A percentile compares a stretch with the other conserved stretches of the same genome.
phyloP scores from a whole-genome alignment of 2,113 vertebrate species.

The Suncus etruscus region DNA sequence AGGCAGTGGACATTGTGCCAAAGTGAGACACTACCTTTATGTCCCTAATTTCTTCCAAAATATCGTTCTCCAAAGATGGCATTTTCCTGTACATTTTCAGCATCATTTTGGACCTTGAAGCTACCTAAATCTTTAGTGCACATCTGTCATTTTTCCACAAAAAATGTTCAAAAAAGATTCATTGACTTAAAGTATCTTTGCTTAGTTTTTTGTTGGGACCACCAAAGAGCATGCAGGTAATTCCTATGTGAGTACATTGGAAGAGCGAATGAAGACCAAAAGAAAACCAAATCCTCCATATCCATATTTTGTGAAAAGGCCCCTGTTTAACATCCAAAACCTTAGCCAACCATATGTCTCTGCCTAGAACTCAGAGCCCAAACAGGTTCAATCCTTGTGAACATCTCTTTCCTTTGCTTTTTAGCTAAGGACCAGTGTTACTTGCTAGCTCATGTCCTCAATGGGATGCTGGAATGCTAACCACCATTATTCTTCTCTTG shows the following conservation, averaged over 20 bases:
- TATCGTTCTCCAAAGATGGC: neutral
- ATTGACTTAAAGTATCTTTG: neutral
- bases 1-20: neutral
- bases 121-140: neutral
- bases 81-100: neutral
- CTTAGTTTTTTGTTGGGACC: neutral
- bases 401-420: neutral
- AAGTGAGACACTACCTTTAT: neutral
- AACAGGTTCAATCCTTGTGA: neutral
- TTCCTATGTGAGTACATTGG: neutral
- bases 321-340: neutral
- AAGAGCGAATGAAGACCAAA: neutral
- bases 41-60: neutral
- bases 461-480: neutral
- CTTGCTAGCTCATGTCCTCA: neutral
- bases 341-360: neutral
- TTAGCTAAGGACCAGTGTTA: neutral
- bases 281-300: rapidly evolving
- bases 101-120: neutral
- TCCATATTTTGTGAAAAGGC: neutral
- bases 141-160: neutral
- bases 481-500: conserved; percentile 79
- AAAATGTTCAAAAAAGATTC: conserved; percentile 38
- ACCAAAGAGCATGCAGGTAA: neutral
- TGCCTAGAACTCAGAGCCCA: conserved; percentile 25